phyloP scores from a whole-genome alignment of 2,113 vertebrate genomes.

The Tetraodon nigroviridis region DNA sequence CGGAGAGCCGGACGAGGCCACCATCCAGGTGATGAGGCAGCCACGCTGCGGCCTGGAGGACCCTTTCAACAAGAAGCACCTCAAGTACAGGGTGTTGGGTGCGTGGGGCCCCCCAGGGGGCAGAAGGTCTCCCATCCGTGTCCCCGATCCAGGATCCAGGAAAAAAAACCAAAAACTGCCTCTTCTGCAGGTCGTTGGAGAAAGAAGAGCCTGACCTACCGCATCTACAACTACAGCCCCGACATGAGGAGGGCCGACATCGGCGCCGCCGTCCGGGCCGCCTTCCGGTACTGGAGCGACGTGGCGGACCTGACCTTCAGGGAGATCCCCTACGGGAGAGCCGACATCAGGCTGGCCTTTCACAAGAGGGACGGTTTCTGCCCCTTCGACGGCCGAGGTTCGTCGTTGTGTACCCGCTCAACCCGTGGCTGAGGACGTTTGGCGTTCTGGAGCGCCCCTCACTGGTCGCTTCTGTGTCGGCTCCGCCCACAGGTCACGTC shows the following conservation, averaged over 20 bases:
- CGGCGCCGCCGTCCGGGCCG: slow-evolving; percentile 69
- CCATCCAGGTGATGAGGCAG: slow-evolving; percentile 75
- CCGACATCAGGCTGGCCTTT: slow-evolving; percentile 83
- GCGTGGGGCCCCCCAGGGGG: slow-evolving; percentile 27
- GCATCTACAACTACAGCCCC: slow-evolving; percentile 79
- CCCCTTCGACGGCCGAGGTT: slow-evolving; percentile 77
- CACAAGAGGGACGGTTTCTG: slow-evolving; percentile 65
- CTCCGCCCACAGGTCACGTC: slow-evolving; percentile 71
- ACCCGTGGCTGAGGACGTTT: background rate
- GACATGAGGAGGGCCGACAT: slow-evolving; percentile 68
- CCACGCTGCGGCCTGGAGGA: slow-evolving; percentile 87
- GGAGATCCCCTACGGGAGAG: slow-evolving; percentile 73
- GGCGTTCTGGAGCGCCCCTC: background rate
- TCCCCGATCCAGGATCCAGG: background rate
- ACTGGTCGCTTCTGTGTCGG: background rate
- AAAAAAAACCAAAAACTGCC: background rate
- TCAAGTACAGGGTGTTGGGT: slow-evolving; percentile 80
- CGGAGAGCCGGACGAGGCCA: slow-evolving; percentile 75
- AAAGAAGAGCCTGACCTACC: slow-evolving; percentile 81
- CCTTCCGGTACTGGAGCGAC: slow-evolving; percentile 83
- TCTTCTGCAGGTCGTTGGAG: slow-evolving; percentile 77
- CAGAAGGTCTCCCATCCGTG: too few relatives aligned
- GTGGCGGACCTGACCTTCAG: slow-evolving; percentile 77
- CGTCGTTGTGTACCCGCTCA: too few relatives aligned
- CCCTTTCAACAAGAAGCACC: slow-evolving; percentile 80